phyloP scores from a whole-genome alignment of 2,797 vertebrate species.

The Enoplosus armatus region DNA sequence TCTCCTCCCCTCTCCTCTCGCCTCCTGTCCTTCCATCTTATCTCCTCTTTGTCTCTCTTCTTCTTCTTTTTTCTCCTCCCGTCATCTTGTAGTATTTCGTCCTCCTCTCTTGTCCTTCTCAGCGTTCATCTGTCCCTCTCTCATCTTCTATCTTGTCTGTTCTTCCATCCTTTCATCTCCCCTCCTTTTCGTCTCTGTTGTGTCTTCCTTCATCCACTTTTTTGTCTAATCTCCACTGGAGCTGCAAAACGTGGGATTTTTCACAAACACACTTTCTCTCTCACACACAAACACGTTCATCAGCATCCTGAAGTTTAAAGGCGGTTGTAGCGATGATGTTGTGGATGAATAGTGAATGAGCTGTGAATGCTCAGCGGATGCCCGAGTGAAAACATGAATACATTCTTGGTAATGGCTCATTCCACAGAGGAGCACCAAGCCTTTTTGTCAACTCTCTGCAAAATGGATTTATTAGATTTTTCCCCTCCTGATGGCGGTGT shows the following conservation, averaged over 20 bases:
- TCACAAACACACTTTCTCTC: neutral
- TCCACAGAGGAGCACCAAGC: constrained; percentile 17
- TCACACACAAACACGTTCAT: neutral
- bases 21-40: constrained; percentile 12
- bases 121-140: neutral
- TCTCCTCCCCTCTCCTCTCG: neutral
- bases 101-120: neutral
- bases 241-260: neutral
- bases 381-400: constrained; percentile 59
- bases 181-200: no score
- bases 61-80: neutral
- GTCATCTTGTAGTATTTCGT: neutral
- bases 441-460: constrained; percentile 60
- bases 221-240: neutral
- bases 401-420: constrained; percentile 54
- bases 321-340: constrained; percentile 46
- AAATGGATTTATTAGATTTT: constrained; percentile 36
- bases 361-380: constrained; percentile 53
- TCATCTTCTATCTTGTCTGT: neutral
- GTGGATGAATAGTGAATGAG: constrained; percentile 67
- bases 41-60: neutral
- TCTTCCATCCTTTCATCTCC: neutral
- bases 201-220: no score
- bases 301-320: constrained; percentile 16
- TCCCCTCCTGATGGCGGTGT: constrained; percentile 22